Evolutionary conservation across 1,140 invertebrate genomes (phyloP).

Genomic region (Aphaenogaster floridana): DNA sequence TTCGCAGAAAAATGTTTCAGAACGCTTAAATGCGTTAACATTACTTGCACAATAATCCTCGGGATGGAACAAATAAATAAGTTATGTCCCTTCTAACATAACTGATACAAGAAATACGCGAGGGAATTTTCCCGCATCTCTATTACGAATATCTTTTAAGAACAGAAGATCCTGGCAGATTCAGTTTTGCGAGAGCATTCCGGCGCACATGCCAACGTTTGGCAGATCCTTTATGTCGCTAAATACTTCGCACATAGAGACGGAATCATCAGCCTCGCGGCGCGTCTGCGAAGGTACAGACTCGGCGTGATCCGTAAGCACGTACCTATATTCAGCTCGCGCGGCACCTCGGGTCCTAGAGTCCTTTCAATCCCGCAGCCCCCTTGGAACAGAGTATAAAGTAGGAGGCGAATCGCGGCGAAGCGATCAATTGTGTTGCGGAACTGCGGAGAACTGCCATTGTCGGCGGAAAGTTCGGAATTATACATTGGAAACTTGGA

Average conservation of each 20-base stretch:
- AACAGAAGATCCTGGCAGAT: not conserved
- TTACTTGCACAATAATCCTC: not conserved
- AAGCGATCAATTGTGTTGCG: constrained; percentile 84
- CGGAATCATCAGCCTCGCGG: constrained; percentile 12
- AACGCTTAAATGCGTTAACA: not conserved
- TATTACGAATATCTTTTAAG: constrained; percentile 1
- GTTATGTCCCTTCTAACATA: not conserved
- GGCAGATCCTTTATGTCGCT: constrained; percentile 5
- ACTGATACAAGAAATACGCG: not conserved
- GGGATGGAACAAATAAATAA: not conserved
- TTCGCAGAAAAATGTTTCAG: not conserved
- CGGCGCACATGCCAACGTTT: not conserved
- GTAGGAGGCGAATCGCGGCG: constrained; percentile 73
- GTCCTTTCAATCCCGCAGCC: constrained; percentile 65
- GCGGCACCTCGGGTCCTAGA: constrained; percentile 45
- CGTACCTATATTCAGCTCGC: constrained; percentile 34
- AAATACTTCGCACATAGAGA: constrained; percentile 30
- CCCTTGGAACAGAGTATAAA: constrained; percentile 41
- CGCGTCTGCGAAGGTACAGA: constrained; percentile 13
- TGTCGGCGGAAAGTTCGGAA: constrained; percentile 83
- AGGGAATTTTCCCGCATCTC: not conserved
- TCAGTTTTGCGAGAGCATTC: constrained; percentile 15
- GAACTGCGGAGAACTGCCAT: constrained; percentile 83
- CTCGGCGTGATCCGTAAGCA: constrained; percentile 29
- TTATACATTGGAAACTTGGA: constrained; percentile 85